Evolutionary conservation across 2,888 invertebrate species (phyloP).

Genomic region (Orthonychiurus folsomi): DNA sequence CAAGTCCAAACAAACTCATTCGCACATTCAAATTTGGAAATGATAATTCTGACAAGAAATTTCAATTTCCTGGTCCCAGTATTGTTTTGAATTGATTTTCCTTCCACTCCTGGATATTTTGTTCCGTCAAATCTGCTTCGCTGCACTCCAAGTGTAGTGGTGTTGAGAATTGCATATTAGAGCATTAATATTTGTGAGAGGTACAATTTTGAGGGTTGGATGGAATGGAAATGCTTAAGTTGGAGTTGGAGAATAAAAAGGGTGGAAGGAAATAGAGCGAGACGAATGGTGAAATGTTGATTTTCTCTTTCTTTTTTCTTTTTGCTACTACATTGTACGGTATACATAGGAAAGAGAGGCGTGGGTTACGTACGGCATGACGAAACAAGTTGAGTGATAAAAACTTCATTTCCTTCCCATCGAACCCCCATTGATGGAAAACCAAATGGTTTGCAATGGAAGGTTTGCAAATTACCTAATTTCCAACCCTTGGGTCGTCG

Average conservation of each 20-base stretch:
- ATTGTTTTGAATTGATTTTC: no score
- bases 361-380: neutral
- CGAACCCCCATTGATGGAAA: neutral
- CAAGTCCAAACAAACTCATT: no score
- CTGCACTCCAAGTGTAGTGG: no score
- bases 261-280: neutral
- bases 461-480: conserved; percentile 1
- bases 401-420: neutral
- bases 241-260: neutral
- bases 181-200: no score
- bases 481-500: neutral
- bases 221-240: no score
- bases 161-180: no score
- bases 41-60: no score
- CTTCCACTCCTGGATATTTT: no score
- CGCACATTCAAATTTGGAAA: no score
- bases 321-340: neutral
- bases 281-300: neutral
- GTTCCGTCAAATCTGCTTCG: no score
- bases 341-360: neutral
- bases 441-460: neutral
- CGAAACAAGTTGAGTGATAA: conserved; percentile 1
- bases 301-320: conserved; percentile 1
- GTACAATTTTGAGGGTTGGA: no score
- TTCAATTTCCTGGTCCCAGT: no score